Base-by-base conservation (phyloP, 2,113 vertebrate genomes). In the Sigmodon hispidus region DNA sequence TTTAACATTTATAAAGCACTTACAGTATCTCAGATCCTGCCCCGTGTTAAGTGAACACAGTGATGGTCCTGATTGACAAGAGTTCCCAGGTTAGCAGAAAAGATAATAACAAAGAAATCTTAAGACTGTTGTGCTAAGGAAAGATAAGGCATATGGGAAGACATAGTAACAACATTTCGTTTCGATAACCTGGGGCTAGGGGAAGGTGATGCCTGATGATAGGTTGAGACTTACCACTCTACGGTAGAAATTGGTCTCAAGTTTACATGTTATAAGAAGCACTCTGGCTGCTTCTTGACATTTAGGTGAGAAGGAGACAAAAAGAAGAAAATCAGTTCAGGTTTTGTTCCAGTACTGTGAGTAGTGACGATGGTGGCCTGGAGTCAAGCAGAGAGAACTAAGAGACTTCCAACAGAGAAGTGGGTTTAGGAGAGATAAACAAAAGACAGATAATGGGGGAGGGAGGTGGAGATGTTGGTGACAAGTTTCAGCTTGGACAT, bases 91-190 rank as follows among this genome's bases (percentile, higher is more conserved):
- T 72, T 85, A 77, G 88, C 79, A 95, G 94, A 70, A 93, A 93
- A 94, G 77, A 93, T 69, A 96, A 70, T 45, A 83, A 94, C 85
- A 92, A 96, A 95, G 83, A 92, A 94, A 79, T 93, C 73, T 96
- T 79, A 97, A 87, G 84, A 89, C 24, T 72, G 45, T 94, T 93
- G 40, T 55, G 75, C 11, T 93, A 90, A 96, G 93, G 69, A 93
- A 87, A 95, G 94, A 97, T 96, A 97, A 96, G 65, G 34, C 91
- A 57, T 90, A 50, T 94, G 93, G 89, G 94, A 90, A 96, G 95
- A 92, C 63, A 69, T 8, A 26, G 34, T 84, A 43, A 92, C 67
- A 95, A 36, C 63, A 73, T 88, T 90, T 92, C 92, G 96, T 26
- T 77, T 92, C 63, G 43, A 72, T 94, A 80, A 84, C 80, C 55